Conservation (phyloP, 2,797 vertebrate genomes). For the Chiroxiphia lanceolata region DNA sequence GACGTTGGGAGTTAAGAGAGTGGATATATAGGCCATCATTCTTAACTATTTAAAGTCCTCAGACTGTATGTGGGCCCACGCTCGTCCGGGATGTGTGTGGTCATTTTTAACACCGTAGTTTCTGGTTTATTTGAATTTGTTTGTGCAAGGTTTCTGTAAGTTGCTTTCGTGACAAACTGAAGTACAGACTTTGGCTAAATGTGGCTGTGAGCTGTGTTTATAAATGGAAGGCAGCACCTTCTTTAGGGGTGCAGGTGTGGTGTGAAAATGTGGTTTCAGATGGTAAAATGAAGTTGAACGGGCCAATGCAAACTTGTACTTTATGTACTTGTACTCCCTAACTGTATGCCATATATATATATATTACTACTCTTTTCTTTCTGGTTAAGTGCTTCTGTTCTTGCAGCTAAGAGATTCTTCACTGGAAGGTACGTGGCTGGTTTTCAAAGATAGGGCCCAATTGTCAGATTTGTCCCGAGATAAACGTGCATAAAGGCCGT, state of each 20-base stretch:
- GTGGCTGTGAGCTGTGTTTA: not conserved
- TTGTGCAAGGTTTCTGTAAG: constrained; percentile 5
- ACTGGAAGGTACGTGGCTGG: not conserved
- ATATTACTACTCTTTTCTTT: not conserved
- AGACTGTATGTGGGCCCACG: not conserved
- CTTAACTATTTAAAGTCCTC: constrained; percentile 68
- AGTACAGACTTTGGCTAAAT: not conserved
- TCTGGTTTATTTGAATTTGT: constrained; percentile 23
- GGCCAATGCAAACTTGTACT: not conserved
- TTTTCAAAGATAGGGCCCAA: constrained; percentile 41
- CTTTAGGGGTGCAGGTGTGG: constrained; percentile 14
- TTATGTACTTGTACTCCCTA: not conserved
- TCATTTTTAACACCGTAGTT: not conserved
- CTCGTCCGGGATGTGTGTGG: not conserved
- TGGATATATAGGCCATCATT: constrained; percentile 68
- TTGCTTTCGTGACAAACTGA: not conserved
- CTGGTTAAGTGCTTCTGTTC: not conserved
- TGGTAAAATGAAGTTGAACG: not conserved
- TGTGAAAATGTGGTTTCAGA: constrained; percentile 52
- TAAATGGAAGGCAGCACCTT: constrained; percentile 44
- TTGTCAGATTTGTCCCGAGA: constrained; percentile 25
- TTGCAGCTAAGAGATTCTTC: not conserved
- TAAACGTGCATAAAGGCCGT: not conserved
- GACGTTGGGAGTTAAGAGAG: constrained; percentile 70
- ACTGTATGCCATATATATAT: not conserved